Evolutionary conservation across 2,797 vertebrate genomes (phyloP).

Genomic region (Galaxias olidus): DNA sequence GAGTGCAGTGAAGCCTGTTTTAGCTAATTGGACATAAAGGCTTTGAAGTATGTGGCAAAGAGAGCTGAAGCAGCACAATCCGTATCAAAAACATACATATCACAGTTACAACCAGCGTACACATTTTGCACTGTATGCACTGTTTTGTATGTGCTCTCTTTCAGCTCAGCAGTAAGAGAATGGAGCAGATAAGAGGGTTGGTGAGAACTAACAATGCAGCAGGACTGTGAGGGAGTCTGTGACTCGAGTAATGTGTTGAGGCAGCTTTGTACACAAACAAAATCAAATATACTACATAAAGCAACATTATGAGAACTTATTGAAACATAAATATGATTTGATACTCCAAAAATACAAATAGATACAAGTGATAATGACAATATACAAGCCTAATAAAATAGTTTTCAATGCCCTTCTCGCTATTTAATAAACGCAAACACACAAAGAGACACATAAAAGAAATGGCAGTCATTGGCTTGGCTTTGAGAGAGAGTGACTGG

Average conservation of each 20-base stretch:
- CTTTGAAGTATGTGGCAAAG: slow-evolving; percentile 23
- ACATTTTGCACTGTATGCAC: background rate
- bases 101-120: too few species aligned
- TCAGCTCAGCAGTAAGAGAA: slow-evolving; percentile 39
- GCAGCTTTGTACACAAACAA: slow-evolving; percentile 52
- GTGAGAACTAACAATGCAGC: slow-evolving; percentile 44
- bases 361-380: slow-evolving; percentile 36
- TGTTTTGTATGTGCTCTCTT: slow-evolving; percentile 25
- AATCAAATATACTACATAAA: slow-evolving; percentile 35
- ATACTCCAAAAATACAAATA: slow-evolving; percentile 49
- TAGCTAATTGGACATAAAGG: slow-evolving; percentile 40
- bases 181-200: slow-evolving; percentile 45
- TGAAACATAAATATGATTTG: slow-evolving; percentile 65
- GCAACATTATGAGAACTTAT: slow-evolving; percentile 29
- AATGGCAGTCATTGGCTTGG: slow-evolving; percentile 29
- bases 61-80: slow-evolving; percentile 42
- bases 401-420: slow-evolving; percentile 45
- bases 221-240: slow-evolving; percentile 52
- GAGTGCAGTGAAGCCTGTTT: slow-evolving; percentile 31
- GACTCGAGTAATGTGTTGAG: slow-evolving; percentile 48
- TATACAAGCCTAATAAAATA: slow-evolving; percentile 37
- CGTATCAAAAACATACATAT: too few species aligned
- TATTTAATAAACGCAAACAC: slow-evolving; percentile 28
- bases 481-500: slow-evolving; percentile 1
- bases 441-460: slow-evolving; percentile 18